Evolutionary conservation across 2,888 invertebrate genomes (phyloP).

Genomic region (Ophioninae sp.): DNA sequence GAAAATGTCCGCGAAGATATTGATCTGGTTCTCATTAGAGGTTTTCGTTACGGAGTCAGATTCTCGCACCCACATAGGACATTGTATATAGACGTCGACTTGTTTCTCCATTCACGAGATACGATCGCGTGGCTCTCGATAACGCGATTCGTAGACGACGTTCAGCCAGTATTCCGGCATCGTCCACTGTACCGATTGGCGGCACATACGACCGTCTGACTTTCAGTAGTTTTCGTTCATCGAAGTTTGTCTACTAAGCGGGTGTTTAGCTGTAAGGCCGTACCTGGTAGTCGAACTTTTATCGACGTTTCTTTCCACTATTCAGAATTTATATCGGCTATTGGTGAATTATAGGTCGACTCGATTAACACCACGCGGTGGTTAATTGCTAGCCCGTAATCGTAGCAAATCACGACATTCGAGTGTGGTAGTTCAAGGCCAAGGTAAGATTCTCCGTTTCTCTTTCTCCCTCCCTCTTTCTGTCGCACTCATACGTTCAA

Average conservation of each 20-base stretch:
- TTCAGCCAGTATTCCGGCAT: conserved; percentile 47
- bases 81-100: conserved; percentile 31
- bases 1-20: conserved; percentile 54
- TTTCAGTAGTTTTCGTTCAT: neutral
- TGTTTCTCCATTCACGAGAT: conserved; percentile 47
- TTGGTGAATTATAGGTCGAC: conserved; percentile 7
- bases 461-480: conserved; percentile 4
- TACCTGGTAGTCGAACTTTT: conserved; percentile 1
- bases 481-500: neutral
- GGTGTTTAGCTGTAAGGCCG: neutral
- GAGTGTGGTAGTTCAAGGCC: conserved; percentile 51
- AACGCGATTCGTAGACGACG: conserved; percentile 26
- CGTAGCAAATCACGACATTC: conserved; percentile 31
- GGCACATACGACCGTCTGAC: neutral
- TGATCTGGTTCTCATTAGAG: conserved; percentile 62
- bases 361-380: conserved; percentile 19
- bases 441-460: conserved; percentile 34
- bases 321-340: conserved; percentile 13
- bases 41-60: conserved; percentile 25
- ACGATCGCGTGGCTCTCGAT: conserved; percentile 48
- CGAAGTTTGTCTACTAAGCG: neutral
- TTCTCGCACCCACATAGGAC: conserved; percentile 26
- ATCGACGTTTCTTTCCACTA: conserved; percentile 7
- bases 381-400: conserved; percentile 12
- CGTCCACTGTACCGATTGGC: neutral